Base-by-base conservation (phyloP, 2,797 vertebrate genomes). In the Myripristis murdjan region DNA sequence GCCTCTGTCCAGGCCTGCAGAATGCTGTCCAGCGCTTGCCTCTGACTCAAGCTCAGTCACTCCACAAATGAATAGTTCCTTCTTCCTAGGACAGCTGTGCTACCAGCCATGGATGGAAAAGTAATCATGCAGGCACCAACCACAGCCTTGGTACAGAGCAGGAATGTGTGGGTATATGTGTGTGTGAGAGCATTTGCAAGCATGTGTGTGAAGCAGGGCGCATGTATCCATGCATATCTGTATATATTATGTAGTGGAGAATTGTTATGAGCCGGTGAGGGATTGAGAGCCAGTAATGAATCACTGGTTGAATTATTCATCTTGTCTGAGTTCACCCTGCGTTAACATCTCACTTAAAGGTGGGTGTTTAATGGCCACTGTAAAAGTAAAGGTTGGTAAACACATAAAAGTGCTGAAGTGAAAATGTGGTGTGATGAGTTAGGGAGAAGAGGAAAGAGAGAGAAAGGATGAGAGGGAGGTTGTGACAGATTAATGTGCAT, bases 61-160 rank as follows among this genome's bases (percentile, higher is more conserved):
- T 73, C 63, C 60, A 64, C 81, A 90, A 90, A 89, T 89, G 63
- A 83, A 77, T 63, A 80, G 75, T 79, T 87, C 63, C 61, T 59
- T 86, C 83, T 75, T 82, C 69, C 22, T 41, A 31, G 72, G 70
- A 88, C 86, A 90, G 82, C 82, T 88, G 82, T 49, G 69, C 73
- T 62, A 33, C 46, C 54, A 70, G 79, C 64, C 77, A 53, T 69
- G 58, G 81, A 77, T 80, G 71, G 81, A 64, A 77, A 91, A 83
- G 83, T 78, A 89, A 85, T 74, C 52, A 75, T 18, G 62, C 58
- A 54, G 53, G 49, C 65, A 43, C 57, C 33, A 64, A 79, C 76
- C 84, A 62, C 85, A 78, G 74, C 48, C 64, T 52, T 63, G 70
- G 57, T 48, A 35, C 77, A 48, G 47, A 81, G 69, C 53, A 64